phyloP scores from a whole-genome alignment of 2,113 vertebrate species.

The Gavialis gangeticus region DNA sequence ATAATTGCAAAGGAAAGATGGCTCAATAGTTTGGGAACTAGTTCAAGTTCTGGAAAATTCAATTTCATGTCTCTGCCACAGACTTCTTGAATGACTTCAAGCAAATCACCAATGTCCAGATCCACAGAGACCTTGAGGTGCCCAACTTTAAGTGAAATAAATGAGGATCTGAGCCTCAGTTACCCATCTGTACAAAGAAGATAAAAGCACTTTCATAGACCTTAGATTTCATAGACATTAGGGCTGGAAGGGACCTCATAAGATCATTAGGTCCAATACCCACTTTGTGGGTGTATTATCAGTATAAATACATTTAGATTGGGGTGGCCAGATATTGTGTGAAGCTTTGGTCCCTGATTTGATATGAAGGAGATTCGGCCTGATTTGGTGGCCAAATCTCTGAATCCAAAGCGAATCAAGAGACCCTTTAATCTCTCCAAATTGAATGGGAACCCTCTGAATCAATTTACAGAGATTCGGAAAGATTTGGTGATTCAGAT shows the following conservation, averaged over 20 bases:
- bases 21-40: not conserved
- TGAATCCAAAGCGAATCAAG: too few species aligned
- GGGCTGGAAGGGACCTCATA: too few species aligned
- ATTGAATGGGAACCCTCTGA: too few species aligned
- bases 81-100: not conserved
- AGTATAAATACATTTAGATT: not conserved
- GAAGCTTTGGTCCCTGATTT: too few species aligned
- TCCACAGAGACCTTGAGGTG: not conserved
- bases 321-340: not conserved
- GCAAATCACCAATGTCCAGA: not conserved
- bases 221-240: too few species aligned
- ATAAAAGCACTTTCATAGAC: fast-evolving
- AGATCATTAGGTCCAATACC: too few species aligned
- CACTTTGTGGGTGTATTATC: fast-evolving
- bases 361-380: too few species aligned
- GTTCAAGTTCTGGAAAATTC: not conserved
- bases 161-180: not conserved
- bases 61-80: not conserved
- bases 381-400: too few species aligned
- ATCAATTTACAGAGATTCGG: too few species aligned
- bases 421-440: too few species aligned
- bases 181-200: not conserved
- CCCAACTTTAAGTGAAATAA: not conserved
- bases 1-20: not conserved
- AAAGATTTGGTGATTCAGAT: too few species aligned